These are phyloP conservation scores for Watersipora subatra DNA, from an alignment of 1,140 invertebrate species.

Conservation along the genomic window DNA sequence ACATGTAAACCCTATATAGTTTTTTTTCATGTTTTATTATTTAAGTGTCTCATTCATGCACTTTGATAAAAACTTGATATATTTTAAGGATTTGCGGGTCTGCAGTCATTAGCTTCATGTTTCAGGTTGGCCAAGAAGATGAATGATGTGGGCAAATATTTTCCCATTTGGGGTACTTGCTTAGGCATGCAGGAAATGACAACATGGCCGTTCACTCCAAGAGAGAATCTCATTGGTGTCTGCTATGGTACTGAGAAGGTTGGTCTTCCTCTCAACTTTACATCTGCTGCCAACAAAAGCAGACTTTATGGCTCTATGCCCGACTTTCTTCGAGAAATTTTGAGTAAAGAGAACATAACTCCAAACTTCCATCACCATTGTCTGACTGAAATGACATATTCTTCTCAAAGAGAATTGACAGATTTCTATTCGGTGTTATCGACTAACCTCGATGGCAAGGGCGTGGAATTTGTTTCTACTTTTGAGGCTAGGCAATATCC, in stretches of 20 bases:
- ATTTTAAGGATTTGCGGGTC: too few species aligned
- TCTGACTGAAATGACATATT: constrained; percentile 13
- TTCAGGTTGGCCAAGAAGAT: not conserved
- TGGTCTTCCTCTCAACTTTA: not conserved
- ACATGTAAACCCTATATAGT: too few species aligned
- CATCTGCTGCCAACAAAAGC: not conserved
- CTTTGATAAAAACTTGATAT: too few species aligned
- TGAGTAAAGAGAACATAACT: not conserved
- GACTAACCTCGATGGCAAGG: constrained; percentile 52
- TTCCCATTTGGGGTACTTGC: not conserved
- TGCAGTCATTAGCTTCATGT: too few species aligned
- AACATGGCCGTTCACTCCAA: not conserved
- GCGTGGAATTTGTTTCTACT: constrained; percentile 52
- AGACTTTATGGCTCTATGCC: not conserved
- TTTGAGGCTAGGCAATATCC: constrained; percentile 48
- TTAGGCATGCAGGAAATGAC: not conserved
- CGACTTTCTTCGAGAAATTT: not conserved
- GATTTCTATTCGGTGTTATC: constrained; percentile 56
- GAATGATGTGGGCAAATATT: not conserved
- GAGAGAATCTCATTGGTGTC: not conserved
- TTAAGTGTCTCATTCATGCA: too few species aligned
- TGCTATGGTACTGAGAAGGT: not conserved
- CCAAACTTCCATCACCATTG: not conserved
- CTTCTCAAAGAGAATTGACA: constrained; percentile 33
- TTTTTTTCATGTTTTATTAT: too few species aligned